These are phyloP conservation scores for Rhombomys opimus DNA, from an alignment of 2,113 vertebrate species.

Conservation along the genomic window DNA sequence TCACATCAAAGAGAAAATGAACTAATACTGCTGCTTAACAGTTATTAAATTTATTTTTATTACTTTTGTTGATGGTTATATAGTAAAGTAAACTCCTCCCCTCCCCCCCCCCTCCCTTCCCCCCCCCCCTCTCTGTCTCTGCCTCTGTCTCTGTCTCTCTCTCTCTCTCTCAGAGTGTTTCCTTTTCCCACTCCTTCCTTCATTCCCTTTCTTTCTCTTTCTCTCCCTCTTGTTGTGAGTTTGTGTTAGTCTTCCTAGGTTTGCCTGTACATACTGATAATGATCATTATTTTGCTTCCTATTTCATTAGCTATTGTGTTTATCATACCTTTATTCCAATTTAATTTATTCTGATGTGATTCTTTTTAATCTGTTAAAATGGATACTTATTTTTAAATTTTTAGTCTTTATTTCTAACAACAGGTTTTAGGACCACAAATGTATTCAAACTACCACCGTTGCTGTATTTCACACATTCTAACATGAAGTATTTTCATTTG, in stretches of 20 bases:
- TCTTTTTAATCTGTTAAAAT: background rate
- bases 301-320: constrained; percentile 11
- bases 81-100: background rate
- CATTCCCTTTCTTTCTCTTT: background rate
- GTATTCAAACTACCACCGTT: background rate
- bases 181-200: background rate
- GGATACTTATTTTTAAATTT: constrained; percentile 1
- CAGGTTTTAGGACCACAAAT: constrained; percentile 23
- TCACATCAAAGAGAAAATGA: background rate
- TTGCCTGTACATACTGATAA: background rate
- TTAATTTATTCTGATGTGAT: constrained; percentile 13
- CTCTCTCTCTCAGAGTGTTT: background rate
- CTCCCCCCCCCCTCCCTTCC: too few species aligned
- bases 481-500: background rate
- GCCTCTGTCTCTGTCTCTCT: too few species aligned
- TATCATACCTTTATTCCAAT: background rate
- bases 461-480: background rate
- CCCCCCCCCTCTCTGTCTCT: background rate
- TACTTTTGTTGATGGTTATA: background rate
- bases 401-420: background rate
- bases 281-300: constrained; percentile 42
- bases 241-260: background rate
- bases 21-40: background rate
- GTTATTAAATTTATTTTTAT: constrained; percentile 39
- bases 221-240: background rate